Base-by-base conservation (phyloP, 2,797 vertebrate species). In the Sebastes goodei region DNA sequence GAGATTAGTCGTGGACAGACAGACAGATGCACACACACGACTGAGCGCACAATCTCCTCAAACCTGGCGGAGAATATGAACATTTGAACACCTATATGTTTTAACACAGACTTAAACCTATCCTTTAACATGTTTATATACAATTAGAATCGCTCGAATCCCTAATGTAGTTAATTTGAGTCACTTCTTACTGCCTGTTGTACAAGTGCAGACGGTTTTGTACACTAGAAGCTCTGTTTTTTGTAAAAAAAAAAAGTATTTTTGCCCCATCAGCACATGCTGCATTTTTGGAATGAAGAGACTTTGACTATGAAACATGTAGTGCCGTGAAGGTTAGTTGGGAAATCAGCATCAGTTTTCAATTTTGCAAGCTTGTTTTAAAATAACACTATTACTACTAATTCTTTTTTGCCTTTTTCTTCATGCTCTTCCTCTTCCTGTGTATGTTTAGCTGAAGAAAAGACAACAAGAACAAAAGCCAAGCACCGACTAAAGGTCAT, bases 401-500 rank as follows among this genome's bases (percentile, higher is more conserved):
- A 38, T 56, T n/a, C 7, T 29, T 4, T 5, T 67, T n/a, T n/a
- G 4, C 6, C 23, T 21, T 53, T 52, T 17, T 55, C 38, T 25
- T 61, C 2, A 6, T 46, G 8, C 42, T 74, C 23, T 30, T 25
- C 38, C 30, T 70, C 17, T 49, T 62, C 4, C 9, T 70, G 62
- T 77, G 25, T 74, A 42, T 80, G 78, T 80, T 76, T 66, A 33
- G 68, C 59, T 10, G 63, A 87, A 81, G 71, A 83, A 81, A 84
- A 88, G 80, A 88, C 78, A 82, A 78, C 66, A 87, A 82, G 60
- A 79, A 90, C 79, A 90, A 91, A 91, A 91, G 86, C 76, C 82
- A 67, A 76, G 71, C 65, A 53, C 57, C 1, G 25, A 78, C 84
- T 82, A 95, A 96, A 95, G 95, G 94, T 94, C 92, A 84, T 76